Conservation (phyloP, 2,113 vertebrate species). For the Tylochromis polylepis region DNA sequence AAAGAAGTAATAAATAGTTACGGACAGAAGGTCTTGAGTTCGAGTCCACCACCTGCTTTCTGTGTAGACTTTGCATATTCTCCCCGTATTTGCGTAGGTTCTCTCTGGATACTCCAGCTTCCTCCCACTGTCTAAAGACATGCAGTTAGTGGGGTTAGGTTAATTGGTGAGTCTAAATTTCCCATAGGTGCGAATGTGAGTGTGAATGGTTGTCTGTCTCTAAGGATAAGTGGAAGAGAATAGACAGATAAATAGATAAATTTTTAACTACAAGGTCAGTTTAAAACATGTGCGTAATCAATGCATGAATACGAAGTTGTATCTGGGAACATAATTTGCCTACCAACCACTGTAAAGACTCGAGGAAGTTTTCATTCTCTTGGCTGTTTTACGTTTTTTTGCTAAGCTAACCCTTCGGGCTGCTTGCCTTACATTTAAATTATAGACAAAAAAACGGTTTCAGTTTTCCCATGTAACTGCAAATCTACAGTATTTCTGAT, state of each 20-base stretch:
- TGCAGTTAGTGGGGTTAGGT: too few relatives aligned
- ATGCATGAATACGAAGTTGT: rapidly evolving
- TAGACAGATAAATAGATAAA: not conserved
- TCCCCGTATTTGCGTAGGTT: not conserved
- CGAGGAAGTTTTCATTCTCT: not conserved
- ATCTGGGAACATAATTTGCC: not conserved
- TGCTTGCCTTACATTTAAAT: not conserved
- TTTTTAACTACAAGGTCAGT: not conserved
- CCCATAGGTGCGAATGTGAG: not conserved
- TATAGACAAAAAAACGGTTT: not conserved
- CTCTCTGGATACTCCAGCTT: not conserved
- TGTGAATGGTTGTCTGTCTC: not conserved
- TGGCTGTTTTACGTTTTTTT: not conserved
- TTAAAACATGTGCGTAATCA: not conserved
- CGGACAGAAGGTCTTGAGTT: not conserved
- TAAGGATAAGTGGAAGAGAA: not conserved
- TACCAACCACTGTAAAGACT: not conserved
- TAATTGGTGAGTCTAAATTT: too few relatives aligned
- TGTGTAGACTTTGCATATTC: too few relatives aligned
- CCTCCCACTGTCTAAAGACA: not conserved
- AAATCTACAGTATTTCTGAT: not conserved
- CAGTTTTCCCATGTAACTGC: not conserved
- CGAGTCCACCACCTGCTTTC: not conserved
- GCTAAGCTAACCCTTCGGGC: not conserved
- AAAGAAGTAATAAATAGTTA: not conserved